A percentile compares a stretch with the other conserved stretches of the same genome.
phyloP scores from a whole-genome alignment of 64 coral and sea anemone genomes.

The Pocillopora verrucosa region DNA sequence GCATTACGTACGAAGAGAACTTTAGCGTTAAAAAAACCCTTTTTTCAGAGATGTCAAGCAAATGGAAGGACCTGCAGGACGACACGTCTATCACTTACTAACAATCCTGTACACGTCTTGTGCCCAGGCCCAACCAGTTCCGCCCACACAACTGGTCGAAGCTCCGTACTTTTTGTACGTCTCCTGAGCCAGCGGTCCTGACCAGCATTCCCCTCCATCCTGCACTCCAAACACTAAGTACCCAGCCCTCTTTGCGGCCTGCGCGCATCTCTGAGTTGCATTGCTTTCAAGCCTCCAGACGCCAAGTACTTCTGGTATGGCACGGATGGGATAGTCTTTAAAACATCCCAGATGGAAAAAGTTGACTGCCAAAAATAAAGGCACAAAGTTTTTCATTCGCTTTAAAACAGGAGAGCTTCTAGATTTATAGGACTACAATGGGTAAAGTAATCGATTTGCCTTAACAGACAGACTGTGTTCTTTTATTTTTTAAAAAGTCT shows the following conservation, averaged over 20 bases:
- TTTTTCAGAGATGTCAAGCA: not conserved
- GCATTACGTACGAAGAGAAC: not conserved
- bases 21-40: not conserved
- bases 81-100: conserved; percentile 3
- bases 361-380: not conserved
- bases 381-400: not conserved
- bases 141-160: conserved; percentile 10
- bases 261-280: conserved; percentile 33
- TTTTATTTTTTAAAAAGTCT: not conserved
- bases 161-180: conserved; percentile 54
- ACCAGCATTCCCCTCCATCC: conserved; percentile 39
- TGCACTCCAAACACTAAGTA: conserved; percentile 49
- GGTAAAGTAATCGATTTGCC: not conserved
- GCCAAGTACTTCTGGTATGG: too few relatives aligned
- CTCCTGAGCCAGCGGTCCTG: conserved; percentile 21
- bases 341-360: too few relatives aligned
- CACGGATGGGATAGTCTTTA: too few relatives aligned
- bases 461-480: not conserved
- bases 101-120: conserved; percentile 49
- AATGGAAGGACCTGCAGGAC: not conserved
- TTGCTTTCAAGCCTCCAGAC: not conserved
- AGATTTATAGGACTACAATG: not conserved
- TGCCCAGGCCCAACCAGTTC: conserved; percentile 40
- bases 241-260: not conserved
- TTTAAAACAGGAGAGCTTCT: too few relatives aligned